Base-by-base conservation (phyloP, 2,888 invertebrate species). In the Eurytoma adleriae region DNA sequence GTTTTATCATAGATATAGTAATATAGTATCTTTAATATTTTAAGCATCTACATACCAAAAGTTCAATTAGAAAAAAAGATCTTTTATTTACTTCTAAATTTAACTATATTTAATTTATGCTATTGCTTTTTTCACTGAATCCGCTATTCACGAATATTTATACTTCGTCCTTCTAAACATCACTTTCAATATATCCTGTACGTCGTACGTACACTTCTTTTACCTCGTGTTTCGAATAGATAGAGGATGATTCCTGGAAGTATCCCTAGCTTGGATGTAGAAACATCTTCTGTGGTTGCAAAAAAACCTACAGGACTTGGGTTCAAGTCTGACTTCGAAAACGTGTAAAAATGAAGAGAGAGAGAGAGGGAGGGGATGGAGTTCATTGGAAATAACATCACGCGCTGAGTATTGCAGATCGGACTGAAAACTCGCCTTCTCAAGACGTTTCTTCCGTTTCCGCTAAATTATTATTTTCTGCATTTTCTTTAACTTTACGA, bases 331-430 rank as follows among this genome's bases (percentile, higher is more conserved):
- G 16, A n/a, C 57, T 40, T 12, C 13, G 18, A 40, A 16, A n/a
- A 18, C n/a, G 16, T 66, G n/a, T 61, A 30, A 40, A 54, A 75
- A 3, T 40, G 40, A 40, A 40, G 10, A 57, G 12, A 61, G 18
- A 52, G 40, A 56, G 18, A 18, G 71, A 30, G 10, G 66, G 7
- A 59, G 20, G 20, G 48, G n/a, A 30, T 50, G 16, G 12, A 61
- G 73, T 62, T 72, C 85, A 89, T 88, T 86, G 85, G 88, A 87
- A 89, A 83, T 86, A 86, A 84, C 84, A 86, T 89, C 89, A 89
- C 89, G 88, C 87, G 84, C 87, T 68, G 76, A 82, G 86, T 85
- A 89, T 89, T 88, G 89, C 86, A 84, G 86, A 86, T 85, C 83
- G 5, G 85, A 83, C 85, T 86, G 54, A 18, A 59, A 24, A 18